Percentiles rank a stretch among this genome's conserved stretches.
Evolutionary conservation across 2,888 invertebrate species (phyloP).

Genomic region (Chrysodeixis includens): DNA sequence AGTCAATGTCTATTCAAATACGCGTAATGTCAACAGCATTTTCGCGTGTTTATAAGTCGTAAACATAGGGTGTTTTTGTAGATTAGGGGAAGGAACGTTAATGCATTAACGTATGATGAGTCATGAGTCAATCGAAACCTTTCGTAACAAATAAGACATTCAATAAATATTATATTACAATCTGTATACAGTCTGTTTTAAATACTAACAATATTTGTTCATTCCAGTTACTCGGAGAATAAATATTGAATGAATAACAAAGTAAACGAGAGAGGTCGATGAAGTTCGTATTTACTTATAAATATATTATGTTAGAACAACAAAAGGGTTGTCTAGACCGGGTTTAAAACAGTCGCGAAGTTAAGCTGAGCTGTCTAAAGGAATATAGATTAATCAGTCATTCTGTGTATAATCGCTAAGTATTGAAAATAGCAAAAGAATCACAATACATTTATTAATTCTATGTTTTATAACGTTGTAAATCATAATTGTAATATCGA

Average conservation of each 20-base stretch:
- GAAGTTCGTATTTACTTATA: conserved; percentile 1
- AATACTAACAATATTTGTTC: conserved; percentile 1
- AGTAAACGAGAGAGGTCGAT: conserved; percentile 1
- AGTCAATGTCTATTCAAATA: conserved; percentile 9
- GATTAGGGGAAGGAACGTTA: conserved; percentile 18
- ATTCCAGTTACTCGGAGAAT: neutral
- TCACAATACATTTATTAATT: neutral
- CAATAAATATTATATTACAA: neutral
- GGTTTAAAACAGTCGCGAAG: conserved; percentile 1
- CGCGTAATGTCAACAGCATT: neutral
- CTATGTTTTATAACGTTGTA: neutral
- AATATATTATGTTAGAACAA: neutral
- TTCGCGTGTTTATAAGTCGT: conserved; percentile 37
- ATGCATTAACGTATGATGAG: conserved; percentile 22
- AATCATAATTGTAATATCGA: neutral
- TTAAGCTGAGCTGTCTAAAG: neutral
- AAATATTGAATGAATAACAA: neutral
- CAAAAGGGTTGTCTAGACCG: neutral
- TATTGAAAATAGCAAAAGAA: too few species aligned
- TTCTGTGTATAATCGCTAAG: too few species aligned
- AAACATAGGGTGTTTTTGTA: conserved; percentile 11
- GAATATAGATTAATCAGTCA: neutral
- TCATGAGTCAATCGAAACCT: neutral
- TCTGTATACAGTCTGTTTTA: neutral
- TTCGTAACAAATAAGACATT: neutral